Evolutionary conservation across 64 coral and sea anemone genomes (phyloP).

Genomic region (Montipora capricornis): DNA sequence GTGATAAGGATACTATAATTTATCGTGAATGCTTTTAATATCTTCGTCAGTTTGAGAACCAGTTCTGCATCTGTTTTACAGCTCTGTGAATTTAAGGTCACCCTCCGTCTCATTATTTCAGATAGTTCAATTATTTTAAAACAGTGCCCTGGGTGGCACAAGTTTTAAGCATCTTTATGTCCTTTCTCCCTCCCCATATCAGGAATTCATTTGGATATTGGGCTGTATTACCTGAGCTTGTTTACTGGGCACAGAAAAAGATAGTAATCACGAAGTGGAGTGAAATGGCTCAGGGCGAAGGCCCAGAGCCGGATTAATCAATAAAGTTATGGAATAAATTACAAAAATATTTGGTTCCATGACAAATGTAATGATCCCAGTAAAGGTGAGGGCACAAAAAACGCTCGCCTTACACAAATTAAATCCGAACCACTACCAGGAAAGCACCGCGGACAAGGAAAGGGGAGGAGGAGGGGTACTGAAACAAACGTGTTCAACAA

Average conservation of each 20-base stretch:
- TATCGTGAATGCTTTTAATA: background rate
- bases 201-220: too few relatives aligned
- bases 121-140: slow-evolving; percentile 38
- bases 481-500: background rate
- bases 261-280: too few relatives aligned
- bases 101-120: slow-evolving; percentile 59
- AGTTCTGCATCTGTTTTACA: slow-evolving; percentile 23
- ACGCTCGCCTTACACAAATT: background rate
- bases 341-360: too few relatives aligned
- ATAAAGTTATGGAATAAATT: too few relatives aligned
- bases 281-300: too few relatives aligned
- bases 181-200: too few relatives aligned
- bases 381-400: background rate
- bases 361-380: too few relatives aligned
- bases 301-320: too few relatives aligned
- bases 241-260: too few relatives aligned
- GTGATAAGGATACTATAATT: background rate
- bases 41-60: slow-evolving; percentile 37
- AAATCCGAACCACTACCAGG: background rate
- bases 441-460: background rate
- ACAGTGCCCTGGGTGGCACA: too few relatives aligned
- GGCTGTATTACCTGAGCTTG: too few relatives aligned
- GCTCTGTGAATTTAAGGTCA: slow-evolving; percentile 43
- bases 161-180: too few relatives aligned
- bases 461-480: slow-evolving; percentile 10